A percentile compares a stretch with the other conserved stretches of the same genome.
phyloP scores from a whole-genome alignment of 2,888 invertebrate species.

The Syrista parreyssii region DNA sequence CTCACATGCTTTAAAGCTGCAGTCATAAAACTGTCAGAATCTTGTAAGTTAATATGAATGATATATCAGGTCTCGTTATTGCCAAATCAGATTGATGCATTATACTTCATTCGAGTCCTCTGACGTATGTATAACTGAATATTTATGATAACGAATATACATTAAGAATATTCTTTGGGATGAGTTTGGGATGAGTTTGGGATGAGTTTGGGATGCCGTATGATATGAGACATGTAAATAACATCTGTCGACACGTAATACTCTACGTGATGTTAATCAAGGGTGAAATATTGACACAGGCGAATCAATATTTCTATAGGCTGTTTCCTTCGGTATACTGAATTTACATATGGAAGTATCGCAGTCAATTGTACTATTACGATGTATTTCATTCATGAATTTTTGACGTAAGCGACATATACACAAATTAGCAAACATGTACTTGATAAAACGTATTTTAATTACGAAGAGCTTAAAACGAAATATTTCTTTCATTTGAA shows the following conservation, averaged over 20 bases:
- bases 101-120: neutral
- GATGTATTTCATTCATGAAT: neutral
- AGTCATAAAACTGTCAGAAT: constrained; percentile 15
- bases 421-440: neutral
- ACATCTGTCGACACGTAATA: neutral
- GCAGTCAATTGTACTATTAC: neutral
- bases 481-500: too few relatives aligned
- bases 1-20: constrained; percentile 11
- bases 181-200: too few relatives aligned
- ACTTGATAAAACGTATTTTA: neutral
- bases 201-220: neutral
- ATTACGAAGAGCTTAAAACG: too few relatives aligned
- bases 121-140: neutral
- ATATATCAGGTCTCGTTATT: neutral
- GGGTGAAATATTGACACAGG: neutral
- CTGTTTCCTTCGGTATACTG: neutral
- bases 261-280: neutral
- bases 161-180: too few relatives aligned
- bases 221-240: neutral
- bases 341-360: neutral
- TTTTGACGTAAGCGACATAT: neutral
- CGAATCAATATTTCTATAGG: neutral
- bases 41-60: neutral
- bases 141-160: neutral
- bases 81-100: neutral